phyloP scores from a whole-genome alignment of 2,113 vertebrate genomes.

The Oriolus oriolus region DNA sequence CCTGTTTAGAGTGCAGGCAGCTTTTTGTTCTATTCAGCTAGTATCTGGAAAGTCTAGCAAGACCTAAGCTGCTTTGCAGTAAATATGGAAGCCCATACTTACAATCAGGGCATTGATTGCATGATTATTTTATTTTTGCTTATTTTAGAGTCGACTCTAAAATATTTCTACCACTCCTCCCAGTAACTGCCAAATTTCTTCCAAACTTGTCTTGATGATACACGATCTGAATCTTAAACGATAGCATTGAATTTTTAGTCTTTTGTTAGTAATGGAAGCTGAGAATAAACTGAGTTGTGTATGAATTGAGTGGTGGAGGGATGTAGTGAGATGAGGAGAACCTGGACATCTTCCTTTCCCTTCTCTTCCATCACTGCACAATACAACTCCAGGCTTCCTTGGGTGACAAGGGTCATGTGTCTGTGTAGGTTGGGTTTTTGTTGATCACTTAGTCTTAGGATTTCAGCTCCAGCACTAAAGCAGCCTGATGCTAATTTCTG shows the following conservation, averaged over 20 bases:
- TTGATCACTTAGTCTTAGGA: not conserved
- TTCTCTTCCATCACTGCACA: not conserved
- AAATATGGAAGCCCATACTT: not conserved
- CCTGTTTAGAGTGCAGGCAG: not conserved
- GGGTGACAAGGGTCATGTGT: accelerated
- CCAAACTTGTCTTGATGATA: not conserved
- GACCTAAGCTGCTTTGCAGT: not conserved
- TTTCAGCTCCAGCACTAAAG: not conserved
- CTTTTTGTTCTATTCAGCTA: not conserved
- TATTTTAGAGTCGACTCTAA: not conserved
- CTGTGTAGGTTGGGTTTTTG: not conserved
- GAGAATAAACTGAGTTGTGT: not conserved
- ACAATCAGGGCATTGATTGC: not conserved
- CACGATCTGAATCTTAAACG: not conserved
- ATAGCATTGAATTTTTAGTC: not conserved
- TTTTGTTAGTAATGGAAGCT: not conserved
- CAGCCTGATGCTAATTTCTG: not conserved
- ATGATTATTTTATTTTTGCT: not conserved
- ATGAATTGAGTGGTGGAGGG: not conserved
- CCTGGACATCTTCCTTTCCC: not conserved
- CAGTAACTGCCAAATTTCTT: not conserved
- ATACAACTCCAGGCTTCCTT: not conserved
- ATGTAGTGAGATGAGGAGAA: not conserved
- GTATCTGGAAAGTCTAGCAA: not conserved
- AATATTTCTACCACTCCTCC: not conserved